Conservation (phyloP, 2,113 vertebrate species). For the Herpetotheres cachinnans region DNA sequence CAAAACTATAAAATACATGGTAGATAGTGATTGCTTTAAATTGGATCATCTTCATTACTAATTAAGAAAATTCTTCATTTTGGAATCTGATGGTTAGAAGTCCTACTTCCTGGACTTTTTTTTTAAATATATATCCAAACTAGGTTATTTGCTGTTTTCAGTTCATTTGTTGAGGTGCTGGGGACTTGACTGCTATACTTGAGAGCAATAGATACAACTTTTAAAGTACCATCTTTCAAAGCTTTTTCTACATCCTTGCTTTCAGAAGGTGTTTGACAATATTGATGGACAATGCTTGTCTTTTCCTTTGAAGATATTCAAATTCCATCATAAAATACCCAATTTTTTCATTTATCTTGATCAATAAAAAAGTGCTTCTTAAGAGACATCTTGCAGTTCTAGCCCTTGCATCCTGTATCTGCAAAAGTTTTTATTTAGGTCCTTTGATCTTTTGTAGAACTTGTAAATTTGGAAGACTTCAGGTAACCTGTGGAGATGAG, state of each 20-base stretch:
- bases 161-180: background rate
- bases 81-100: background rate
- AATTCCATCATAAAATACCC: background rate
- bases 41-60: background rate
- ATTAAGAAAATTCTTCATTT: background rate
- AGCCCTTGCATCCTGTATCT: background rate
- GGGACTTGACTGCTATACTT: background rate
- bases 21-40: background rate
- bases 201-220: background rate
- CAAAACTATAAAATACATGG: conserved; percentile 1
- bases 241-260: background rate
- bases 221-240: background rate
- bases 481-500: background rate
- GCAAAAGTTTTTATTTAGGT: background rate
- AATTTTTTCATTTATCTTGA: background rate
- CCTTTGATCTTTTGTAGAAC: background rate
- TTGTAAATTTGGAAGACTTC: background rate
- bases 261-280: background rate
- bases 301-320: background rate
- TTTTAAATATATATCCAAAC: background rate
- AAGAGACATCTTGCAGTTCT: background rate
- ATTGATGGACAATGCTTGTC: background rate
- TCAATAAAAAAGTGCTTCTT: background rate
- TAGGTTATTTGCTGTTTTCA: background rate
- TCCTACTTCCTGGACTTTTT: background rate